Base-by-base conservation (phyloP, 2,797 vertebrate species). In the Pangasius krempfi region DNA sequence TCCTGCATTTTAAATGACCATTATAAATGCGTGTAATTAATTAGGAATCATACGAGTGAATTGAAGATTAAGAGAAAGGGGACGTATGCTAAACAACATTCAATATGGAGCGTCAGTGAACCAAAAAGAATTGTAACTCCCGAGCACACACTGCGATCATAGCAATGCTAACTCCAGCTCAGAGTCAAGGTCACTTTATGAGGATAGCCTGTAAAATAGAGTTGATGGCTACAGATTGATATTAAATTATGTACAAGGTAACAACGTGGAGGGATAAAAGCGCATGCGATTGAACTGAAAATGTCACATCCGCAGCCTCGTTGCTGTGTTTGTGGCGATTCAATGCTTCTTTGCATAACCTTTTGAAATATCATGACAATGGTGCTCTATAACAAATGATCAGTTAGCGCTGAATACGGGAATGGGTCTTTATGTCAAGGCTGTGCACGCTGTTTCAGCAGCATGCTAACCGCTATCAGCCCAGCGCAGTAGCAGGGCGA, bases 11-110 rank as follows among this genome's bases (percentile, higher is more conserved):
- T 91, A 91, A 92, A 91, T 89, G 89, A 89, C 89, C 89, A 89
- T 91, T 92, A 91, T 92, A 93, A 91, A 93, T 84, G 87, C 66
- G 68, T 90, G 88, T 81, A 81, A 92, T 89, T 91, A 91, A 90
- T 90, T 90, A 80, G 33, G 30, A 80, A 90, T 90, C 78, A 54
- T 86, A 76, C 40, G 58, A 88, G 88, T 79, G 76, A 86, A 79
- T 84, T 86, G 85, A 84, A 90, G 88, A 92, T 92, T 91, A 89
- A 88, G 73, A 90, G 86, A 22, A 72, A 52, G 76, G 37, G 52
- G 72, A 89, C 62, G 80, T 81, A 76, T 81, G 80, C 50, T 80
- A 73, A 89, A 60, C 81, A 87, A 37, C 47, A 68, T 90, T 86
- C 72, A 76, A 56, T 70, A 50, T 60, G 50, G 56, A 78, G 47